Conservation (phyloP, 2,797 vertebrate genomes). For the Cyprinodon diabolis region DNA sequence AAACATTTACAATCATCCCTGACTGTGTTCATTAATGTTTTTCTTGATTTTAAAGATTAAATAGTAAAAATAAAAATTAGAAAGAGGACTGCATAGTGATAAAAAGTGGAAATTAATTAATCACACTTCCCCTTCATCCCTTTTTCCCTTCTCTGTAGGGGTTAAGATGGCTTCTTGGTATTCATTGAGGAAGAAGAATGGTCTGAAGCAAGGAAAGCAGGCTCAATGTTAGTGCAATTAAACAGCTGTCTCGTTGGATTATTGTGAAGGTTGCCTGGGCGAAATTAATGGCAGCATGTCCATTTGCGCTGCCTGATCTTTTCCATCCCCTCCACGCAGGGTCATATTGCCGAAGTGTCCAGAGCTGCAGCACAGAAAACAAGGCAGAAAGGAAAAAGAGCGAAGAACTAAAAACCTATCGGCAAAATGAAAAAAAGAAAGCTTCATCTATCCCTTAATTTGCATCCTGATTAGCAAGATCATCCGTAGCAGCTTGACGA, state of each 20-base stretch:
- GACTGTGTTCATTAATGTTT: constrained; percentile 23
- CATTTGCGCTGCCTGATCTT: constrained; percentile 59
- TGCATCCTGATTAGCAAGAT: background rate
- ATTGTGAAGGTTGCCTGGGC: constrained; percentile 68
- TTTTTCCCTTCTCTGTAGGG: constrained; percentile 59
- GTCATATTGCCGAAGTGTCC: constrained; percentile 52
- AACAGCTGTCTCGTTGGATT: constrained; percentile 74
- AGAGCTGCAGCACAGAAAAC: constrained; percentile 45
- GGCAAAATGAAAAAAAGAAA: constrained; percentile 16
- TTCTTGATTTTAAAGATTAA: constrained; percentile 1
- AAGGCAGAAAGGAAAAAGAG: constrained; percentile 26
- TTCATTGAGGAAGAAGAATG: constrained; percentile 52
- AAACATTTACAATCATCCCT: constrained; percentile 36
- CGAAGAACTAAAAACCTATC: constrained; percentile 8
- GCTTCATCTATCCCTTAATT: constrained; percentile 2
- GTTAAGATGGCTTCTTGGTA: constrained; percentile 61
- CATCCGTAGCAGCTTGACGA: background rate
- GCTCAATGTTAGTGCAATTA: constrained; percentile 75
- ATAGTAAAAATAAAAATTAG: constrained; percentile 18
- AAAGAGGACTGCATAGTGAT: constrained; percentile 6
- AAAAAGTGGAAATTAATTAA: background rate
- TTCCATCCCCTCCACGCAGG: constrained; percentile 51
- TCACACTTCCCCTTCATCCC: constrained; percentile 14
- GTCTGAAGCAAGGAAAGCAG: constrained; percentile 37
- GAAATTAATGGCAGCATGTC: constrained; percentile 70